phyloP scores from a whole-genome alignment of 2,888 invertebrate genomes.

The Troglohyphantes excavatus region DNA sequence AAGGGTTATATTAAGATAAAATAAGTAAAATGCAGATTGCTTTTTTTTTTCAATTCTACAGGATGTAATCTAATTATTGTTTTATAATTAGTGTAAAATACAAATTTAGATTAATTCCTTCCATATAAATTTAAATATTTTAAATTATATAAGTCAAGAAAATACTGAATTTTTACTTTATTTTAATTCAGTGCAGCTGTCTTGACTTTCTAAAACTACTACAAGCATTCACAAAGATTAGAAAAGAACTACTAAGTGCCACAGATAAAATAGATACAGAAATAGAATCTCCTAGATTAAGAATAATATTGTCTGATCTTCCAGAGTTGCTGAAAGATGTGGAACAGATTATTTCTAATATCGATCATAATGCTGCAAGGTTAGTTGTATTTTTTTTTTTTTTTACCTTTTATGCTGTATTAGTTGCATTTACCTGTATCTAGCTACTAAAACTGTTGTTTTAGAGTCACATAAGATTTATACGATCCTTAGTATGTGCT shows the following conservation, averaged over 20 bases:
- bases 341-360: conserved; percentile 79
- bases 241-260: conserved; percentile 52
- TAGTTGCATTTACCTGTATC: too few species aligned
- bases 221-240: conserved; percentile 78
- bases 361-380: conserved; percentile 82
- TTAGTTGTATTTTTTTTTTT: conserved; percentile 79
- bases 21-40: too few species aligned
- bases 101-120: too few species aligned
- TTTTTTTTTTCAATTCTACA: too few species aligned
- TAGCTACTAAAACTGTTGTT: too few species aligned
- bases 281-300: conserved; percentile 68
- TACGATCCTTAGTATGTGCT: too few species aligned
- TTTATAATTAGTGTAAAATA: too few species aligned
- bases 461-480: too few species aligned
- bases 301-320: conserved; percentile 79
- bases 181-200: conserved; percentile 80
- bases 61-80: too few species aligned
- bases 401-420: background rate
- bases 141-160: too few species aligned
- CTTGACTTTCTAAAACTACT: conserved; percentile 80
- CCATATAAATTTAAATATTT: too few species aligned
- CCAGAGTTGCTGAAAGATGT: conserved; percentile 79
- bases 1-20: too few species aligned
- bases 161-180: conserved; percentile 25
- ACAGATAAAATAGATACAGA: conserved; percentile 58